These are phyloP conservation scores for Actenoides hombroni DNA, from an alignment of 2,113 vertebrate genomes.

Conservation along the genomic window DNA sequence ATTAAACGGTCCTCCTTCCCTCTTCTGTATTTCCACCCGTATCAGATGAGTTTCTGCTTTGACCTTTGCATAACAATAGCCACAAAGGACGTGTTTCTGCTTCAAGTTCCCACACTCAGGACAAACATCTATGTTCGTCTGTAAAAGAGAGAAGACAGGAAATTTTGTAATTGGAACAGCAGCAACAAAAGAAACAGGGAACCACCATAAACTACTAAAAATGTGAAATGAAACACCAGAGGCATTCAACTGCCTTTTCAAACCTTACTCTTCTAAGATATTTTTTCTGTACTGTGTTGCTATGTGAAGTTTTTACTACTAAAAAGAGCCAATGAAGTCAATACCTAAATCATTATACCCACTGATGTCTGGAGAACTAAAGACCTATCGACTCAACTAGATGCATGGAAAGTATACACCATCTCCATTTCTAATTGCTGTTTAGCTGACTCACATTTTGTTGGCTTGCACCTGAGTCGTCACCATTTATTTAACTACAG, in stretches of 20 bases:
- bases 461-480: background rate
- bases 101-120: constrained; percentile 92
- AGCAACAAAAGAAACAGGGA: background rate
- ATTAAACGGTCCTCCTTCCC: constrained; percentile 85
- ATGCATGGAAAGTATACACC: background rate
- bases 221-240: background rate
- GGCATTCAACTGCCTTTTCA: background rate
- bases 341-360: background rate
- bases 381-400: background rate
- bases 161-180: background rate
- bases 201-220: background rate
- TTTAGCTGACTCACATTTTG: background rate
- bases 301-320: background rate
- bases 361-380: background rate
- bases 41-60: constrained; percentile 82
- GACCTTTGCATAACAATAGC: constrained; percentile 89
- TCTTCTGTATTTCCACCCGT: constrained; percentile 78
- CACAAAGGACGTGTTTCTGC: constrained; percentile 90
- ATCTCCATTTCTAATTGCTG: background rate
- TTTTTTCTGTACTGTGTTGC: background rate
- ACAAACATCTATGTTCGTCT: constrained; percentile 91
- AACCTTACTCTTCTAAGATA: background rate
- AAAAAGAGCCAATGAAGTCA: background rate
- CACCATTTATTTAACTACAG: background rate
- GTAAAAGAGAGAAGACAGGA: background rate